Percentiles rank a stretch among this genome's conserved stretches.
These are phyloP conservation scores for Sakesphorus luctuosus DNA, from an alignment of 2,113 vertebrate genomes.

Conservation along the genomic window DNA sequence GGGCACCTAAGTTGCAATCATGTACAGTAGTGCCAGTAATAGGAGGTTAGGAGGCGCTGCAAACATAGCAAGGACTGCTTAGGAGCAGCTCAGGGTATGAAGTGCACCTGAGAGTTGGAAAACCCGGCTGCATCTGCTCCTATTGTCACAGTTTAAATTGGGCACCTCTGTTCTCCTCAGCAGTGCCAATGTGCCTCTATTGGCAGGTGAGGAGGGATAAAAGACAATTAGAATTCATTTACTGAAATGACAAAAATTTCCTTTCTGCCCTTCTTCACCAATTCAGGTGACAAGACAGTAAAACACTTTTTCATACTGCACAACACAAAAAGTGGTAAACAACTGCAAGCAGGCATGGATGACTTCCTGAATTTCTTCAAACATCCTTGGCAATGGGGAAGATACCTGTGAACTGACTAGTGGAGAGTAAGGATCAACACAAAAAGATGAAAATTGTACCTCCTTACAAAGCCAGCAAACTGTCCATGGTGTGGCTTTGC, in stretches of 20 bases:
- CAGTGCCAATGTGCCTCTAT: rapidly evolving
- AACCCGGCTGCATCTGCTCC: neutral
- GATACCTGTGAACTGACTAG: neutral
- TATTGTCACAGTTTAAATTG: neutral
- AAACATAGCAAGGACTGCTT: neutral
- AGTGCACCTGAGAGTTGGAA: neutral
- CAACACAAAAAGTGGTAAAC: neutral
- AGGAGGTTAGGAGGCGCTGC: neutral
- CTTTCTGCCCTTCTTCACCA: neutral
- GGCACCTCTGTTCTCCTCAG: neutral
- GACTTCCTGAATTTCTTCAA: neutral
- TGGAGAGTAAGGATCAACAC: neutral
- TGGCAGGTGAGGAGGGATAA: neutral
- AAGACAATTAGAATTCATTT: neutral
- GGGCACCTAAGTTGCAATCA: neutral
- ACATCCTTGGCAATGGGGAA: neutral
- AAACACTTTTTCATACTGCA: neutral
- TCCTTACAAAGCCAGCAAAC: neutral
- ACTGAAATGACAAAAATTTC: neutral
- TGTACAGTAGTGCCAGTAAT: neutral
- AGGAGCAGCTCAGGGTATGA: neutral
- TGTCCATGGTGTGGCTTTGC: neutral
- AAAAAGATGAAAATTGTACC: neutral
- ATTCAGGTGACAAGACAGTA: neutral
- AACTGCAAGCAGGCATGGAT: rapidly evolving